phyloP scores from a whole-genome alignment of 1,140 invertebrate species.

The Drosophila auraria region DNA sequence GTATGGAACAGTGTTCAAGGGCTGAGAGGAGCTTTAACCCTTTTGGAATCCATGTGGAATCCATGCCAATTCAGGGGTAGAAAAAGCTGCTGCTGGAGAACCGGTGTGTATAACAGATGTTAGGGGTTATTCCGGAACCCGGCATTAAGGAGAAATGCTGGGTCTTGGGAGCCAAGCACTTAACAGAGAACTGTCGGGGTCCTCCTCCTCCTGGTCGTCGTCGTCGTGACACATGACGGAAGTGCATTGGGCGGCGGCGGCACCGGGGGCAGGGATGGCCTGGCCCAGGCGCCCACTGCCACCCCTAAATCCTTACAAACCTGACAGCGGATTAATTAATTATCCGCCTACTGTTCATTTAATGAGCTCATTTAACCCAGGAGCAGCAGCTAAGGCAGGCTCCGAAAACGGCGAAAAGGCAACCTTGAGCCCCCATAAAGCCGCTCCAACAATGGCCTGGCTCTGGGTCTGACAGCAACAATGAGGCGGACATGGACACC shows the following conservation, averaged over 20 bases:
- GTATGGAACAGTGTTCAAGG: neutral
- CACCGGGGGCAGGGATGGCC: neutral
- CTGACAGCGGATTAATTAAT: slow-evolving; percentile 23
- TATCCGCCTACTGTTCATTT: slow-evolving; percentile 22
- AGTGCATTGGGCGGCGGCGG: slow-evolving; percentile 6
- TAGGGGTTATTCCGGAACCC: neutral
- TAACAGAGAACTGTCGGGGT: slow-evolving; percentile 6
- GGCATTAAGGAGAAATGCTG: slow-evolving; percentile 2
- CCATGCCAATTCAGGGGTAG: neutral
- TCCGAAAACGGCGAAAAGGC: slow-evolving; percentile 11
- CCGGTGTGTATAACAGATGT: neutral
- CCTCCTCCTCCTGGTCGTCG: neutral
- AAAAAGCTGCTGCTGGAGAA: neutral
- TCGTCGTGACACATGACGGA: slow-evolving; percentile 12
- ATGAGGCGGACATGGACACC: slow-evolving; percentile 10
- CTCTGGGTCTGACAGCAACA: neutral
- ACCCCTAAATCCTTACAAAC: slow-evolving; percentile 8
- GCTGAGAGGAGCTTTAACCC: neutral
- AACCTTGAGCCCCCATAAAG: slow-evolving; percentile 21
- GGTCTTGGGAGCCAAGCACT: slow-evolving; percentile 4
- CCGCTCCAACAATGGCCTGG: slow-evolving; percentile 14
- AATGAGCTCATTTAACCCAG: slow-evolving; percentile 19
- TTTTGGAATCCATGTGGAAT: slow-evolving; percentile 4
- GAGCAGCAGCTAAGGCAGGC: neutral
- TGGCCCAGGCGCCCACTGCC: neutral